Conservation (phyloP, 2,797 vertebrate genomes). For the Syngnathus rostellatus region DNA sequence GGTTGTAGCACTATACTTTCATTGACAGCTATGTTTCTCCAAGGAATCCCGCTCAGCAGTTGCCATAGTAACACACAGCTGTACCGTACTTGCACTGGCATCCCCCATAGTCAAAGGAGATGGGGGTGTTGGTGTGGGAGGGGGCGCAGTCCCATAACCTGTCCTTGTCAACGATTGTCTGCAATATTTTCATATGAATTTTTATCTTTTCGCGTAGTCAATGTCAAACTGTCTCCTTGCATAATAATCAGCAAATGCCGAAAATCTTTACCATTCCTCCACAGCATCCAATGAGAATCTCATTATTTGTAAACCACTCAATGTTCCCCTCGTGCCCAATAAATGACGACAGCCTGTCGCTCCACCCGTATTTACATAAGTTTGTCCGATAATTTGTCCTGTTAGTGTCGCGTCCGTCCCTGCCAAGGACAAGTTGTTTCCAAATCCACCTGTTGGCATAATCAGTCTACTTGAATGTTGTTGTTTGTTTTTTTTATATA, state of each 20-base stretch:
- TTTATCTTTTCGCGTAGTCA: background rate
- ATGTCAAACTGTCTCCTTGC: slow-evolving; percentile 1
- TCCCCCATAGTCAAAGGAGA: too few relatives aligned
- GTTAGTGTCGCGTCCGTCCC: background rate
- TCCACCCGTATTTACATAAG: slow-evolving; percentile 2
- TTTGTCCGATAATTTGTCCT: background rate
- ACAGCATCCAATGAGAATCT: background rate
- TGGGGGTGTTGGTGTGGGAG: too few relatives aligned
- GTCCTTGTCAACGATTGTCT: background rate
- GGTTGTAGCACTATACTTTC: too few relatives aligned
- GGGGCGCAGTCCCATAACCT: too few relatives aligned
- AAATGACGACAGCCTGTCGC: background rate
- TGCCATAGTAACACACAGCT: too few relatives aligned
- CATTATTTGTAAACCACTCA: background rate
- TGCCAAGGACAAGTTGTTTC: slow-evolving; percentile 4
- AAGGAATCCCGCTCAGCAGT: too few relatives aligned
- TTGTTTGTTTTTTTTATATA: background rate
- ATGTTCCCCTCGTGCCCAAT: background rate
- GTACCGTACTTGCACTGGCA: too few relatives aligned
- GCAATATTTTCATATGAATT: background rate
- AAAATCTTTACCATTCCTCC: background rate
- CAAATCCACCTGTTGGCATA: background rate
- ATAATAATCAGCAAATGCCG: background rate
- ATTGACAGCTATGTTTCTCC: too few relatives aligned
- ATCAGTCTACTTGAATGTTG: background rate